A percentile compares a stretch with the other conserved stretches of the same genome.
Evolutionary conservation across 1,140 invertebrate genomes (phyloP).

Genomic region (Cydia pomonella): DNA sequence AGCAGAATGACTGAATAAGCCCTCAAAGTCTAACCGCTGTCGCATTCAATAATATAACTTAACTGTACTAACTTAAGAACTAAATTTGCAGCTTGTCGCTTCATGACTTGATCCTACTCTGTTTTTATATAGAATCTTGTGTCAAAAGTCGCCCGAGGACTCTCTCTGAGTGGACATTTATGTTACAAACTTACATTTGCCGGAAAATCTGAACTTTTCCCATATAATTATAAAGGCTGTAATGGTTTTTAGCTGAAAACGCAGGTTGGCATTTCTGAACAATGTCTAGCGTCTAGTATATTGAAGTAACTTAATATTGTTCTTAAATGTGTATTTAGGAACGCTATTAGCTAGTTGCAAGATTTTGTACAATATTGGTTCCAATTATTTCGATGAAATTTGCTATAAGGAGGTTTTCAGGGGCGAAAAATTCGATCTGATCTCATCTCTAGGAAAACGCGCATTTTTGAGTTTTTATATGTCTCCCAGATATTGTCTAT

Average conservation of each 20-base stretch:
- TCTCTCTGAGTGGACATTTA: slow-evolving; percentile 22
- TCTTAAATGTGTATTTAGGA: slow-evolving; percentile 17
- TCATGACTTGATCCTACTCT: not conserved
- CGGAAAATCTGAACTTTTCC: not conserved
- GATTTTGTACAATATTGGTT: slow-evolving; percentile 4
- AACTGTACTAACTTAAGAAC: not conserved
- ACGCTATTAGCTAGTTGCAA: not conserved
- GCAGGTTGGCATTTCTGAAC: slow-evolving; percentile 1
- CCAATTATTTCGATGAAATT: no score
- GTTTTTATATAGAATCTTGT: slow-evolving; percentile 1
- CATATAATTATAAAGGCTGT: not conserved
- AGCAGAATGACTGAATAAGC: not conserved
- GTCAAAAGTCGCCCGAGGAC: slow-evolving; percentile 13
- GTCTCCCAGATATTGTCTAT: no score
- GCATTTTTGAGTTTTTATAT: no score
- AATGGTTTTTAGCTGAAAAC: not conserved
- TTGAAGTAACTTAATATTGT: slow-evolving; percentile 23
- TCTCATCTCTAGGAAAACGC: no score
- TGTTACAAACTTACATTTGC: not conserved
- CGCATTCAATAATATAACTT: not conserved
- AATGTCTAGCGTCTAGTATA: slow-evolving; percentile 16
- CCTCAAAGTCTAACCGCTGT: not conserved
- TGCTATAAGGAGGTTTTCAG: no score
- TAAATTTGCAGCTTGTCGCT: not conserved
- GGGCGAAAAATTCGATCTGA: no score